These are phyloP conservation scores for Diplolepis rosae DNA, from an alignment of 2,888 invertebrate genomes.

Conservation along the genomic window DNA sequence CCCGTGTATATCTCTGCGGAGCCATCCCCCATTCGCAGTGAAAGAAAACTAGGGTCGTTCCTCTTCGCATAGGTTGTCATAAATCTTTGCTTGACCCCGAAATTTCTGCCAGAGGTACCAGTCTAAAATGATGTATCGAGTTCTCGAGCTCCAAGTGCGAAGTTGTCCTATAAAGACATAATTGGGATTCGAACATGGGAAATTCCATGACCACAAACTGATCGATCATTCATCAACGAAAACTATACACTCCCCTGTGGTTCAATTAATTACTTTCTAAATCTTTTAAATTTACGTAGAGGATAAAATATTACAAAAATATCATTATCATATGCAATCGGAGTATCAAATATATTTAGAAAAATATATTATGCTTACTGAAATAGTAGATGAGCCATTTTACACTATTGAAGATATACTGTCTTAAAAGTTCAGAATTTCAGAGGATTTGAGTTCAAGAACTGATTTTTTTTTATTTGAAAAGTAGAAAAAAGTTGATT, in stretches of 20 bases:
- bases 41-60: conserved; percentile 31
- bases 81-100: conserved; percentile 57
- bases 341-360: too few relatives aligned
- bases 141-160: conserved; percentile 38
- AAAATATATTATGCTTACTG: too few relatives aligned
- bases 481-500: too few relatives aligned
- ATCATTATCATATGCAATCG: too few relatives aligned
- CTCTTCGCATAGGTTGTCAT: conserved; percentile 44
- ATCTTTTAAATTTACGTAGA: too few relatives aligned
- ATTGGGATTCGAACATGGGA: conserved; percentile 48
- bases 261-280: not conserved
- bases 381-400: too few relatives aligned
- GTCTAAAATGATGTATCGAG: conserved; percentile 57
- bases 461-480: too few relatives aligned
- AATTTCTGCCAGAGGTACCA: conserved; percentile 47
- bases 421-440: too few relatives aligned
- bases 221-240: not conserved
- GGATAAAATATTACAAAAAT: not conserved
- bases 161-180: conserved; percentile 57
- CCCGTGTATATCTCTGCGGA: conserved; percentile 33
- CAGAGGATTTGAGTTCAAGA: too few relatives aligned
- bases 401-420: too few relatives aligned
- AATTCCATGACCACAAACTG: not conserved
- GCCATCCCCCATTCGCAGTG: not conserved
- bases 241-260: not conserved